Conservation (phyloP, 2,797 vertebrate genomes). For the Thripadectes ignobilis region DNA sequence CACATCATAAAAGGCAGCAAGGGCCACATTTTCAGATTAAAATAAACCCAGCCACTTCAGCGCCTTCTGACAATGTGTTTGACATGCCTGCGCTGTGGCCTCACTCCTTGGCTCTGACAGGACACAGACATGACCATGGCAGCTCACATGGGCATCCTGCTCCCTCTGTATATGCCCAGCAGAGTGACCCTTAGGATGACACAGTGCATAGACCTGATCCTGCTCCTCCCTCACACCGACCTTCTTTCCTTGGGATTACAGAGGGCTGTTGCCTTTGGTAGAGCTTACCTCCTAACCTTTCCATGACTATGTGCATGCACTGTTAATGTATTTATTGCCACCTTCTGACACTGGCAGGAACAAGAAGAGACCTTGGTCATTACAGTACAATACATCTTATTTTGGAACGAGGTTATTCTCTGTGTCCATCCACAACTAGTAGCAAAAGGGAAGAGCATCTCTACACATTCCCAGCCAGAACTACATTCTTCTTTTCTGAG, state of each 20-base stretch:
- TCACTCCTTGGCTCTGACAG: conserved; percentile 32
- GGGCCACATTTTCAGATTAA: conserved; percentile 66
- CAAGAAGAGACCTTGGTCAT: background rate
- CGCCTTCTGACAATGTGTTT: conserved; percentile 66
- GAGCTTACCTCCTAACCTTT: background rate
- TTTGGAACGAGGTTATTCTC: background rate
- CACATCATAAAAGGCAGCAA: conserved; percentile 70
- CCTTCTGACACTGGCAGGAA: background rate
- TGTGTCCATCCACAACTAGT: background rate
- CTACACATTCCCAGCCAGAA: background rate
- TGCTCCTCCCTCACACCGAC: background rate
- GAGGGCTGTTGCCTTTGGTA: background rate
- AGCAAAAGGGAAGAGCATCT: background rate
- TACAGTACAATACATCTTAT: background rate
- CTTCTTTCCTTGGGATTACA: background rate
- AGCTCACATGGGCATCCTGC: background rate
- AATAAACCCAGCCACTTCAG: conserved; percentile 70
- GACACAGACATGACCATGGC: background rate
- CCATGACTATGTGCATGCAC: background rate
- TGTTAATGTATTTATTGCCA: background rate
- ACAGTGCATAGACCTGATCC: background rate
- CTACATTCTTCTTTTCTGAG: conserved; percentile 12
- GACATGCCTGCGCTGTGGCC: conserved; percentile 32
- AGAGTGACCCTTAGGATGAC: background rate
- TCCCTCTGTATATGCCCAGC: background rate